Conservation (phyloP, 1,140 invertebrate genomes). For the Chrysomallon squamiferum region DNA sequence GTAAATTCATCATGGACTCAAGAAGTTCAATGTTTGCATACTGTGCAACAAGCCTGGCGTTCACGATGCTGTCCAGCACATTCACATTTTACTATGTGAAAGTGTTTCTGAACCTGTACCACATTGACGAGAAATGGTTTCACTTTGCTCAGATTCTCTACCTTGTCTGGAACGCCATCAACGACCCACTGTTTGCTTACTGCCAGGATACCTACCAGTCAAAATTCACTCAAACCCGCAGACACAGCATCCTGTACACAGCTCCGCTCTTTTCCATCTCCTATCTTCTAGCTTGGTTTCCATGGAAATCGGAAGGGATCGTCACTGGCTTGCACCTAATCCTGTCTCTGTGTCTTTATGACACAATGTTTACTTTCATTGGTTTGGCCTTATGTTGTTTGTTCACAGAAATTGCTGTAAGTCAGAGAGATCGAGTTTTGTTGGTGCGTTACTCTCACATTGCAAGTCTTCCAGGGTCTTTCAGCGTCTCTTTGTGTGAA, state of each 20-base stretch:
- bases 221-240: constrained; percentile 55
- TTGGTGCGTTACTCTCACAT: constrained; percentile 54
- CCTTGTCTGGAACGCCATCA: constrained; percentile 65
- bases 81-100: constrained; percentile 59
- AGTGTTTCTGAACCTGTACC: constrained; percentile 63
- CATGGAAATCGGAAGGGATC: constrained; percentile 37
- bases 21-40: constrained; percentile 30
- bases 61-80: constrained; percentile 34
- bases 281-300: constrained; percentile 64
- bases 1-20: no score
- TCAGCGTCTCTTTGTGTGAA: constrained; percentile 38
- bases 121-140: constrained; percentile 64
- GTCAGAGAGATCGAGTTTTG: constrained; percentile 50
- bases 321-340: constrained; percentile 60
- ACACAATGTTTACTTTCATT: constrained; percentile 64
- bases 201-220: constrained; percentile 53
- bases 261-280: constrained; percentile 61
- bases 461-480: constrained; percentile 43
- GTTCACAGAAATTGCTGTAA: constrained; percentile 60
- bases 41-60: constrained; percentile 33
- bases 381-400: constrained; percentile 61
- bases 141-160: constrained; percentile 62
- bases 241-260: constrained; percentile 58
- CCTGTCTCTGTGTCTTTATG: constrained; percentile 62
- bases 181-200: constrained; percentile 65